Percentiles rank a stretch among this genome's conserved stretches.
phyloP scores from a whole-genome alignment of 1,140 invertebrate genomes.

The Myzus persicae region DNA sequence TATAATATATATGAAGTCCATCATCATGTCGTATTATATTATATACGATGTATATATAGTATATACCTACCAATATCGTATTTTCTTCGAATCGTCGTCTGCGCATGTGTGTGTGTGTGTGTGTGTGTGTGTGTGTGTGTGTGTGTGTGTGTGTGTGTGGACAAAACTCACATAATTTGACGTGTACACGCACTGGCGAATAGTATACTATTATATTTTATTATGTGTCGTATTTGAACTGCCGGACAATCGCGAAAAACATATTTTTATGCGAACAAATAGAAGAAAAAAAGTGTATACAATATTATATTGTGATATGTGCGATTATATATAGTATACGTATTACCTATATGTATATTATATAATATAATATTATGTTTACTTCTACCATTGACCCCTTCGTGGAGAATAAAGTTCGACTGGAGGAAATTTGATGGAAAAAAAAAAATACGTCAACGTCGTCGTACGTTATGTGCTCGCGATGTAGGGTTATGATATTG shows the following conservation, averaged over 20 bases:
- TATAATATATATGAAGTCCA: not conserved
- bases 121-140: not conserved
- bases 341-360: not conserved
- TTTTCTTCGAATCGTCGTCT: not conserved
- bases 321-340: too few species aligned
- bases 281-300: not conserved
- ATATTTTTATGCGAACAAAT: not conserved
- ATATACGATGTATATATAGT: too few species aligned
- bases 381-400: not conserved
- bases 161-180: not conserved
- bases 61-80: not conserved
- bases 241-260: not conserved
- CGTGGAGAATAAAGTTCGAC: not conserved
- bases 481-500: not conserved
- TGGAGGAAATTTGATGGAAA: not conserved
- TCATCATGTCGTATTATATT: not conserved
- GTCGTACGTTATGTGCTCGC: too few species aligned
- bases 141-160: too few species aligned
- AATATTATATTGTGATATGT: not conserved
- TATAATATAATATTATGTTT: not conserved
- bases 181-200: not conserved
- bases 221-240: not conserved
- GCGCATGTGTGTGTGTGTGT: not conserved
- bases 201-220: not conserved
- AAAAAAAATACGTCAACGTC: not conserved